Conservation (phyloP, 2,797 vertebrate species). For the Betta splendens region DNA sequence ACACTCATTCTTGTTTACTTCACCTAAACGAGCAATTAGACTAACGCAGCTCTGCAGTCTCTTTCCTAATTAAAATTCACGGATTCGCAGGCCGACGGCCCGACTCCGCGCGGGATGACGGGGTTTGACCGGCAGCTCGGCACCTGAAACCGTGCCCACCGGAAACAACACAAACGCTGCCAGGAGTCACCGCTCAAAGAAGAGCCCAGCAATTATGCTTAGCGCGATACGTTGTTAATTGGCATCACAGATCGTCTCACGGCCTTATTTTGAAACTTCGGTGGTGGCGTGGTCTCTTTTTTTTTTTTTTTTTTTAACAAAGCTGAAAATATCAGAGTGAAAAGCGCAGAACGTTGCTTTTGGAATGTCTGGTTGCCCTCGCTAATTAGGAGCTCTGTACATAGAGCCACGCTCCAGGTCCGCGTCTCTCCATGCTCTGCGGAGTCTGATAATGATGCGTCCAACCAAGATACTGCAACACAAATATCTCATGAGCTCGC, state of each 20-base stretch:
- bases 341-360: constrained; percentile 52
- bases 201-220: constrained; percentile 44
- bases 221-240: constrained; percentile 41
- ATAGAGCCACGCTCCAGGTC: constrained; percentile 68
- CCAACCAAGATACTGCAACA: constrained; percentile 35
- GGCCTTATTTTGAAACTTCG: constrained; percentile 45
- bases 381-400: constrained; percentile 77
- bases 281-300: constrained; percentile 26
- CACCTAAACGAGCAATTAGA: constrained; percentile 57
- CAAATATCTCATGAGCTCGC: constrained; percentile 40
- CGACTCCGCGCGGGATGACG: constrained; percentile 11
- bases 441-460: constrained; percentile 67
- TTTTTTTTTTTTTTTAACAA: no score
- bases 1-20: constrained; percentile 38
- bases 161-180: constrained; percentile 33
- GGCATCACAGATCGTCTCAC: constrained; percentile 30
- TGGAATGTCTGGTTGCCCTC: constrained; percentile 63
- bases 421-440: constrained; percentile 60
- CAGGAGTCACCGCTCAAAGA: constrained; percentile 36
- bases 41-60: constrained; percentile 3
- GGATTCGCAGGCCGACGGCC: constrained; percentile 35
- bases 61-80: constrained; percentile 58
- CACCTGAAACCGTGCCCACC: constrained; percentile 26
- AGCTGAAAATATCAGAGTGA: constrained; percentile 39
- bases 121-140: constrained; percentile 22